A percentile compares a stretch with the other conserved stretches of the same genome.
Conservation (phyloP, 2,113 vertebrate genomes). For the Ailuropoda melanoleuca region DNA sequence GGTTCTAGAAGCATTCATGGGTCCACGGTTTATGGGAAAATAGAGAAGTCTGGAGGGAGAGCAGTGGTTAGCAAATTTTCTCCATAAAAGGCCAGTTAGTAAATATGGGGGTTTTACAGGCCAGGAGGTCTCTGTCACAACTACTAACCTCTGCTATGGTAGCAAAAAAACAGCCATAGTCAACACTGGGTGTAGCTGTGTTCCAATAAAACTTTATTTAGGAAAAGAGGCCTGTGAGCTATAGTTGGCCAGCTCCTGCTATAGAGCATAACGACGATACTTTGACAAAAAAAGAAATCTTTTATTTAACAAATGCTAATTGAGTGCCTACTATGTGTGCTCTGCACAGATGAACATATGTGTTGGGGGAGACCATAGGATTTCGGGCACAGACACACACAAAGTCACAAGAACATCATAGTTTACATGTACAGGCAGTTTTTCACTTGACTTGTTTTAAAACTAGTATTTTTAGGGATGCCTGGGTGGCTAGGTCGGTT, state of each 20-base stretch:
- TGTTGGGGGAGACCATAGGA: fast-evolving
- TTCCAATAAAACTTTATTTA: not conserved
- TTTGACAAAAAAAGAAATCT: not conserved
- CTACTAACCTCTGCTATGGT: not conserved
- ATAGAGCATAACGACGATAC: not conserved
- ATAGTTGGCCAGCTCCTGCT: not conserved
- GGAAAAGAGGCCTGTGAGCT: not conserved
- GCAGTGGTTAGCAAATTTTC: not conserved
- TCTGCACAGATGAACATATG: not conserved
- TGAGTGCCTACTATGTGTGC: not conserved
- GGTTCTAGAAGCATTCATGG: not conserved
- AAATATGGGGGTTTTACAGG: not conserved
- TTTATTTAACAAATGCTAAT: not conserved
- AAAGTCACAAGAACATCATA: not conserved
- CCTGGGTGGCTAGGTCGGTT: not conserved
- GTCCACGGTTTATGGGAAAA: not conserved
- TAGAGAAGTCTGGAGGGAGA: not conserved
- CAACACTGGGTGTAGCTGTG: not conserved
- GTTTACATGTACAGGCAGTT: not conserved
- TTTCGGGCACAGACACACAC: not conserved
- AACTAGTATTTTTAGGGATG: not conserved
- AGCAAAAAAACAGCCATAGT: not conserved
- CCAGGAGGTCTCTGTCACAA: not conserved
- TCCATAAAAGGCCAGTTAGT: not conserved
- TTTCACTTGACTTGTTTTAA: not conserved